A percentile compares a stretch with the other conserved stretches of the same genome.
phyloP scores from a whole-genome alignment of 2,113 vertebrate genomes.

The Lates calcarifer region DNA sequence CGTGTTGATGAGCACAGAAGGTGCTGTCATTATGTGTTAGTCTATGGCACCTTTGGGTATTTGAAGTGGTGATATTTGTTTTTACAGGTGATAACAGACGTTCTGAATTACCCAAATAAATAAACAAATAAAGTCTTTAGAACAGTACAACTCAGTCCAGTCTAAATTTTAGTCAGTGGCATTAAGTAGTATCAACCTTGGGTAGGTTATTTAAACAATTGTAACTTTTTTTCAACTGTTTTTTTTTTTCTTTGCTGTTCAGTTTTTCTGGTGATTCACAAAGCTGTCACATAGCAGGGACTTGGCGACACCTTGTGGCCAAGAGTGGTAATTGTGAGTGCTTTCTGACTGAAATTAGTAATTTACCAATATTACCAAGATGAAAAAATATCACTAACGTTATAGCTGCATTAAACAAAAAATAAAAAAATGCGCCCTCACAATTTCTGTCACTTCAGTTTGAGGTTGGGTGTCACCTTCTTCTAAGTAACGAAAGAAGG shows the following conservation, averaged over 20 bases:
- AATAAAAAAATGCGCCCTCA: too few relatives aligned
- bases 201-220: not conserved
- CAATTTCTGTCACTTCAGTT: not conserved
- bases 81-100: not conserved
- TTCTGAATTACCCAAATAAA: not conserved
- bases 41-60: accelerated
- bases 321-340: not conserved
- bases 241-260: too few relatives aligned
- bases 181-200: not conserved
- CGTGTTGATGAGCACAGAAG: not conserved
- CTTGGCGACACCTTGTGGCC: slow-evolving; percentile 46
- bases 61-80: not conserved
- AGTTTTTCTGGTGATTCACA: not conserved
- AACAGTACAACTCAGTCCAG: not conserved
- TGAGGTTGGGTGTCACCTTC: not conserved
- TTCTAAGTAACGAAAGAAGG: not conserved
- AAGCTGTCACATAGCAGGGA: not conserved
- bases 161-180: not conserved
- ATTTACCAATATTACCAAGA: not conserved
- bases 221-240: too few relatives aligned
- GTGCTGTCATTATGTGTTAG: too few relatives aligned
- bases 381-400: not conserved
- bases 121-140: too few relatives aligned
- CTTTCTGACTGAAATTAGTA: accelerated
- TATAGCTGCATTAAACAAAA: not conserved